Evolutionary conservation across 2,888 invertebrate genomes (phyloP), one percentile per base, ranked within the genome.

Genomic region (Eupithecia vulgata): DNA sequence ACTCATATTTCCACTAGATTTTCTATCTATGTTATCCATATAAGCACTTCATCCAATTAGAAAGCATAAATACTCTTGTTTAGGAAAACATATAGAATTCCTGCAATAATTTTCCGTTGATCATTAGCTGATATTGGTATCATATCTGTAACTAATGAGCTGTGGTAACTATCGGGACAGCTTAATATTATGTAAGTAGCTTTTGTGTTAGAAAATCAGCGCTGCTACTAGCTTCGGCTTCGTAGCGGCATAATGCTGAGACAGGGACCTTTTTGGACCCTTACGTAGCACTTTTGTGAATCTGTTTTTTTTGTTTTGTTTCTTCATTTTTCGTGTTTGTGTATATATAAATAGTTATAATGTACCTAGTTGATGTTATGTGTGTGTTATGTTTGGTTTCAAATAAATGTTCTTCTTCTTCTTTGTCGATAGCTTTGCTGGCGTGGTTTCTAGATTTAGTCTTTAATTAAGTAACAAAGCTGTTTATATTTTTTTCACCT

Each of bases 1-100:
- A 65, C 40, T 40, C 81, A 83, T 83, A 85, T 83, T 81, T 79
- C 79, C 71, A 68, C 69, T 80, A 74, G 65, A 61, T 80, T 80
- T 81, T 80, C 73, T 76, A 78, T 85, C 77, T 74, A 71, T 78
- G 80, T 78, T 81, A 67, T 73, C 88, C 88, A 73, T 88, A 85
- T 86, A 86, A 76, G 88, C 81, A 76, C 82, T 79, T 81, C 87
- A 81, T 83, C 85, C 82, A 87, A 87, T 87, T 88, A 87, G 86
- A 90, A 88, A 87, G 85, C 84, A 85, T 79, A 79, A 70, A 57
- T 76, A 75, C 73, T 75, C 82, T 78, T 79, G 83, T 65, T 37
- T 65, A n/a, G 65, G 37, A 65, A 65, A 37, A 65, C 40, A 3
- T 74, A 82, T 81, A 76, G 78, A 77, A 84, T 83, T 84, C 81